phyloP scores from a whole-genome alignment of 2,888 invertebrate genomes.

The Napeogenes sylphis region DNA sequence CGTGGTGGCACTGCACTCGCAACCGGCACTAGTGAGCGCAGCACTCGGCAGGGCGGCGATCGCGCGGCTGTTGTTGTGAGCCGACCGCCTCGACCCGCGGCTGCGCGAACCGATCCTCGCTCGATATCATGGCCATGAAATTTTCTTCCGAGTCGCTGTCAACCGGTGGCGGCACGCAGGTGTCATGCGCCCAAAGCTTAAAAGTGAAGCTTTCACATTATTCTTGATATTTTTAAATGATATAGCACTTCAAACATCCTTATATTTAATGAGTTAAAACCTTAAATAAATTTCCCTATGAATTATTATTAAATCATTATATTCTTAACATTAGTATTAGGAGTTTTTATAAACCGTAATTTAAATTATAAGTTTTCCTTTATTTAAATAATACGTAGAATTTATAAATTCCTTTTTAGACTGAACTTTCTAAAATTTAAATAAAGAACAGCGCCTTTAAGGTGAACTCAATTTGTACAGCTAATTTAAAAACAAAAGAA shows the following conservation, averaged over 20 bases:
- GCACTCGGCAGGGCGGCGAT: slow-evolving; percentile 38
- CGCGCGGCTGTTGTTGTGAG: slow-evolving; percentile 53
- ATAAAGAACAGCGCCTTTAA: no score
- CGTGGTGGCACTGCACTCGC: slow-evolving; percentile 55
- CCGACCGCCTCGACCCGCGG: slow-evolving; percentile 55
- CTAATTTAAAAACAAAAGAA: no score
- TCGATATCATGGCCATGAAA: slow-evolving; percentile 77
- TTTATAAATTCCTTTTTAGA: no score
- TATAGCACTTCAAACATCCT: background rate
- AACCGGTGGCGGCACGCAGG: slow-evolving; percentile 65
- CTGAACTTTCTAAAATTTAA: no score
- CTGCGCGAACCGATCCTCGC: slow-evolving; percentile 65
- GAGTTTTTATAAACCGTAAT: no score
- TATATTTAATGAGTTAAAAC: no score
- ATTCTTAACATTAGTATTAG: no score
- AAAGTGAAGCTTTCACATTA: slow-evolving; percentile 14
- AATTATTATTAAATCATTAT: no score
- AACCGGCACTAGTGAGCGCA: slow-evolving; percentile 43
- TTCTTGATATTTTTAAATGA: background rate
- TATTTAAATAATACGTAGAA: no score
- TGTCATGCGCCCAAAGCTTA: slow-evolving; percentile 42
- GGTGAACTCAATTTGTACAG: no score
- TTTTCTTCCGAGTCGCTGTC: slow-evolving; percentile 70
- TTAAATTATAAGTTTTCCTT: no score
- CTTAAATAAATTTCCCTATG: no score